A percentile compares a stretch with the other conserved stretches of the same genome.
phyloP scores from a whole-genome alignment of 2,797 vertebrate species.

The Brotogeris chrysoptera region DNA sequence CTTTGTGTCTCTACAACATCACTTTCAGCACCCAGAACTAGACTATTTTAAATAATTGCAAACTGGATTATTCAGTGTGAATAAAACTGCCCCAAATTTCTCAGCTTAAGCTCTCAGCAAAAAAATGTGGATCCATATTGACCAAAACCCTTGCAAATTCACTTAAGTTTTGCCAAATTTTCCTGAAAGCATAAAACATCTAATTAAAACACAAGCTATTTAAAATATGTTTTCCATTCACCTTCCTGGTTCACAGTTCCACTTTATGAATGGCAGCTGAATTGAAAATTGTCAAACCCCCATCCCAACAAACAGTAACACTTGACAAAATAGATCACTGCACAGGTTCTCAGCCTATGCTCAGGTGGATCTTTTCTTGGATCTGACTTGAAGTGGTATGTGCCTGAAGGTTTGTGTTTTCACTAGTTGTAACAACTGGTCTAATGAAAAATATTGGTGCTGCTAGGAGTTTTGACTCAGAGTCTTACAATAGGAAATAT shows the following conservation, averaged over 20 bases:
- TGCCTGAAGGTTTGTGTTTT: not conserved
- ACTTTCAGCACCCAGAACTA: not conserved
- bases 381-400: not conserved
- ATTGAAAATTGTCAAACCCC: not conserved
- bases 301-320: not conserved
- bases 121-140: not conserved
- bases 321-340: not conserved
- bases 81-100: not conserved
- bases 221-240: not conserved
- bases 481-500: not conserved
- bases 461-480: not conserved
- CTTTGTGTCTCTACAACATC: not conserved
- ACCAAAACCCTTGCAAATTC: not conserved
- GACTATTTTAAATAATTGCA: not conserved
- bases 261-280: not conserved
- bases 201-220: not conserved
- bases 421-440: not conserved
- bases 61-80: not conserved
- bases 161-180: not conserved
- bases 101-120: not conserved
- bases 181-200: not conserved
- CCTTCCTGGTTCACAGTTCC: not conserved
- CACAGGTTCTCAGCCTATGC: not conserved
- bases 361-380: not conserved
- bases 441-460: not conserved